Conservation (phyloP, 2,888 invertebrate genomes). For the Reticulitermes lucifugus region DNA sequence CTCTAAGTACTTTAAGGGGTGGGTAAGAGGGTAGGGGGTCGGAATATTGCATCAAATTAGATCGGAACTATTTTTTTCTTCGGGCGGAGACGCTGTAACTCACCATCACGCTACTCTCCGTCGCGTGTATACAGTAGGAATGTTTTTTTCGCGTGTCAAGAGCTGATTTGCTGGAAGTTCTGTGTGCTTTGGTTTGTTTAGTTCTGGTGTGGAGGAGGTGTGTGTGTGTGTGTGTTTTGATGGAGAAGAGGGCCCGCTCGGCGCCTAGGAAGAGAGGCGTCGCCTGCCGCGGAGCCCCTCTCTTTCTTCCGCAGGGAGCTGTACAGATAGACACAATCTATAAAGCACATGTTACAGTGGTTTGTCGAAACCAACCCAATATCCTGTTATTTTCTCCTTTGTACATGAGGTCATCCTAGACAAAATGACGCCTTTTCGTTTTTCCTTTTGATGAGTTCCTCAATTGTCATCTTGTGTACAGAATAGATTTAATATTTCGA, state of each 20-base stretch:
- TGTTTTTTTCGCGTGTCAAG: slow-evolving; percentile 52
- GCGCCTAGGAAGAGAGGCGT: slow-evolving; percentile 3
- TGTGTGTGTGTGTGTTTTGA: neutral
- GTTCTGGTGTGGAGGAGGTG: slow-evolving; percentile 44
- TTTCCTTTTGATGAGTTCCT: neutral
- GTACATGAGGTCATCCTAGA: neutral
- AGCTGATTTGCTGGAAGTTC: slow-evolving; percentile 48
- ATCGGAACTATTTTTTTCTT: slow-evolving; percentile 52
- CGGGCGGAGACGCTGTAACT: slow-evolving; percentile 50
- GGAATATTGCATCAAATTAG: slow-evolving; percentile 53
- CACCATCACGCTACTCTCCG: slow-evolving; percentile 47
- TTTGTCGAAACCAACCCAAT: slow-evolving; percentile 2
- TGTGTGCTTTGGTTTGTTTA: slow-evolving; percentile 50
- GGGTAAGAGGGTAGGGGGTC: neutral
- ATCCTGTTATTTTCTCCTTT: neutral
- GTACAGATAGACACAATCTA: neutral
- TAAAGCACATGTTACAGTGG: slow-evolving; percentile 3
- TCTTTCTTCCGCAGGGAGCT: neutral
- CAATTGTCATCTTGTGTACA: neutral
- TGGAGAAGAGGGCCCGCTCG: neutral
- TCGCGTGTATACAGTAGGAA: slow-evolving; percentile 44
- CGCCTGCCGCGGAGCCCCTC: neutral
- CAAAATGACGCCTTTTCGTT: neutral
- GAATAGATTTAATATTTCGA: too few relatives aligned
- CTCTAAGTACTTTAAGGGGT: slow-evolving; percentile 45